Conservation (phyloP, 2,888 invertebrate genomes). For the Leuctra nigra region DNA sequence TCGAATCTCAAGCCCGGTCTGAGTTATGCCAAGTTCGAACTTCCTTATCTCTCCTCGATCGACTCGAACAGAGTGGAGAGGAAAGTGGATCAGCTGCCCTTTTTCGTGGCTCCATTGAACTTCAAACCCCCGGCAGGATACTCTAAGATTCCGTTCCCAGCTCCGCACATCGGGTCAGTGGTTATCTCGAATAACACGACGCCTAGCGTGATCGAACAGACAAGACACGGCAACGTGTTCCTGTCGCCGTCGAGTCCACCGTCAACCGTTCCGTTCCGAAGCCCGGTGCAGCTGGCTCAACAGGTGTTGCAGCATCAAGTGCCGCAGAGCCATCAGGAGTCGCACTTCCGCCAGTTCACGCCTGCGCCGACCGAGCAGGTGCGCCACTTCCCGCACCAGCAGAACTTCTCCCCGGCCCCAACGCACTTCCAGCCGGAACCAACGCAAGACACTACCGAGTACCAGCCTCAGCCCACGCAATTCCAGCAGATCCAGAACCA, state of each 20-base stretch:
- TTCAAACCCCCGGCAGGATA: conserved; percentile 79
- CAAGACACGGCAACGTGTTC: conserved; percentile 7
- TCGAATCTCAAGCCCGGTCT: conserved; percentile 62
- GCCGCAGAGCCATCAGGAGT: background rate
- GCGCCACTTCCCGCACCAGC: background rate
- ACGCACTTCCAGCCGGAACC: background rate
- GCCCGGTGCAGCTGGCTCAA: background rate
- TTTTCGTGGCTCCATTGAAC: conserved; percentile 79
- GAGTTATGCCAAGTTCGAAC: conserved; percentile 71
- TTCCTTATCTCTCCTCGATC: conserved; percentile 72
- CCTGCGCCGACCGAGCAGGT: background rate
- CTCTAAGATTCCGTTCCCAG: conserved; percentile 77
- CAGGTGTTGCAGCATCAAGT: background rate
- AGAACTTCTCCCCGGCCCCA: background rate
- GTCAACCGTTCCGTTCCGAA: background rate
- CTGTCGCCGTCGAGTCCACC: background rate
- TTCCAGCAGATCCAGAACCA: too few species aligned
- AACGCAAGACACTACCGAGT: too few species aligned
- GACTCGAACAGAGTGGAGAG: conserved; percentile 60
- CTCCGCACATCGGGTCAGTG: conserved; percentile 81
- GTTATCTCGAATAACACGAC: conserved; percentile 52
- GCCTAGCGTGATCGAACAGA: conserved; percentile 34
- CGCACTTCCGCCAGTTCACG: conserved; percentile 2
- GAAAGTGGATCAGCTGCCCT: conserved; percentile 67
- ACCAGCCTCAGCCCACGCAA: too few species aligned